Conservation (phyloP, 2,888 invertebrate species). For the Temnothorax rugatulus region DNA sequence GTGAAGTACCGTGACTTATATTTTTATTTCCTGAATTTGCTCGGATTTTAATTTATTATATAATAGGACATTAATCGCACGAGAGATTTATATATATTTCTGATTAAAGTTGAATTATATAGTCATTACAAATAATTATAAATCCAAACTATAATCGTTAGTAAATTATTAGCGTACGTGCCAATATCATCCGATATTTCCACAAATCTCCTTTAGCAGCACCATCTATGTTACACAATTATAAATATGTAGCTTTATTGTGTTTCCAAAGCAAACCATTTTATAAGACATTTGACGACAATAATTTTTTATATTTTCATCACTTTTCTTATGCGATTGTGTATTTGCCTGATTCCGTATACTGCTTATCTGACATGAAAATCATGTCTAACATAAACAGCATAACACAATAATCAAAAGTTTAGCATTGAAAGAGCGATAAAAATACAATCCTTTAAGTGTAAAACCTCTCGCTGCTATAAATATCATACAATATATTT, state of each 20-base stretch:
- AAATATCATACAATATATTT: not conserved
- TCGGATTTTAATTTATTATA: not conserved
- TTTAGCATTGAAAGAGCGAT: not conserved
- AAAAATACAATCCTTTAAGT: not conserved
- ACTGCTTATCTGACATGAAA: not conserved
- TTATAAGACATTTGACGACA: not conserved
- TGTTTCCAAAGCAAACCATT: not conserved
- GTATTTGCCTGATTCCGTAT: not conserved
- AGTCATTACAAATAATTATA: not conserved
- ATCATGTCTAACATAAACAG: not conserved
- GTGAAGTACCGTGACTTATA: not conserved
- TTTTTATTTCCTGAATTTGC: constrained; percentile 9
- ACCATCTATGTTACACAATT: not conserved
- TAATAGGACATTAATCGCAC: constrained; percentile 3
- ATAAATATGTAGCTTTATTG: not conserved
- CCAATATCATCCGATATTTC: constrained; percentile 20
- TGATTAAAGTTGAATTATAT: constrained; percentile 8
- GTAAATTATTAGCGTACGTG: constrained; percentile 39
- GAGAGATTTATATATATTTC: constrained; percentile 1
- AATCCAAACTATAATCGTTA: constrained; percentile 17
- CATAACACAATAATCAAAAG: not conserved
- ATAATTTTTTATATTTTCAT: not conserved
- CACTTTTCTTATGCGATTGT: not conserved
- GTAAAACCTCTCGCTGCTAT: not conserved
- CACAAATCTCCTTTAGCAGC: constrained; percentile 1